Evolutionary conservation across 2,888 invertebrate genomes (phyloP).

Genomic region (Phasia obesa): DNA sequence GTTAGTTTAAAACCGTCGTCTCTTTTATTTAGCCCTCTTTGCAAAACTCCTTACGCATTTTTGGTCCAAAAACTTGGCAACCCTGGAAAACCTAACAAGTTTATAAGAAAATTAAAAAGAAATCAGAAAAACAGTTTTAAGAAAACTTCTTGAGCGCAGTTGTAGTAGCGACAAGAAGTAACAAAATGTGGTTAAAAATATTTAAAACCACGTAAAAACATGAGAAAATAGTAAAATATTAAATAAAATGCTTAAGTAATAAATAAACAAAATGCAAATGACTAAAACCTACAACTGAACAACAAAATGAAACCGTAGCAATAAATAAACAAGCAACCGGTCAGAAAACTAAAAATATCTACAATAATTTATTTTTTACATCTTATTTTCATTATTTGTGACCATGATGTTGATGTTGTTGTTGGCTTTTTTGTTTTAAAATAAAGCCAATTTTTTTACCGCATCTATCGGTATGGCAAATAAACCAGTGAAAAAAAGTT

Average conservation of each 20-base stretch:
- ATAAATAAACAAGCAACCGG: conserved; percentile 23
- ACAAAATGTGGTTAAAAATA: conserved; percentile 25
- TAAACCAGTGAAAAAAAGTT: conserved; percentile 6
- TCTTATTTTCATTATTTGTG: conserved; percentile 33
- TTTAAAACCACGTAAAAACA: conserved; percentile 16
- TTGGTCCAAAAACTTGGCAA: no score
- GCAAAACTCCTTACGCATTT: no score
- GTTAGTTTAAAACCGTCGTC: no score
- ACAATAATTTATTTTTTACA: conserved; percentile 1
- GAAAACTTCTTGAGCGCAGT: no score
- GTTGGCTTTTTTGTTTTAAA: conserved; percentile 1
- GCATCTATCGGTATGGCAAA: conserved; percentile 17
- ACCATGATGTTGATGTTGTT: conserved; percentile 26
- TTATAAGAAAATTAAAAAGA: no score
- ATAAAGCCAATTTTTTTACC: not conserved
- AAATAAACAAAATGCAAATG: conserved; percentile 15
- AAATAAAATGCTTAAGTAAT: not conserved
- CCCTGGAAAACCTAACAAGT: no score
- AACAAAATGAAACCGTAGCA: conserved; percentile 18
- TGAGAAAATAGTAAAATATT: not conserved
- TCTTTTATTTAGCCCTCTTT: no score
- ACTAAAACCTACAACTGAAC: conserved; percentile 38
- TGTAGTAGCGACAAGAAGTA: conserved; percentile 16
- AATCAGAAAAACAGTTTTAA: no score
- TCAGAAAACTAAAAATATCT: conserved; percentile 6